These are phyloP conservation scores for Hippocampus mohnikei DNA, from an alignment of 2,113 vertebrate genomes.

Conservation along the genomic window DNA sequence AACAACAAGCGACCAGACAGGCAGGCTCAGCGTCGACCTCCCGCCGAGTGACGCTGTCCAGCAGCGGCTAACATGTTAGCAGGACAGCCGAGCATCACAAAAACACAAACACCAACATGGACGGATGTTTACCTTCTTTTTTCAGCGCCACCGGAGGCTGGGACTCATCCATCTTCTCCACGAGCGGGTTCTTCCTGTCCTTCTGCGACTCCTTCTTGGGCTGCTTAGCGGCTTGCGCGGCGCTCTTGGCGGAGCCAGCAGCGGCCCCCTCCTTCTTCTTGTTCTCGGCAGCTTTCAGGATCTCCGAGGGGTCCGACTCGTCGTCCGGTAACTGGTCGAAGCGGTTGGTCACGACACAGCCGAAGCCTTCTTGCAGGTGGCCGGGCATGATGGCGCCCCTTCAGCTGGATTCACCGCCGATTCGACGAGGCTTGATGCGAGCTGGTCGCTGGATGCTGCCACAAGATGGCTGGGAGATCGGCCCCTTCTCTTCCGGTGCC, in stretches of 20 bases:
- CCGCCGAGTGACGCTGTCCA: constrained; percentile 31
- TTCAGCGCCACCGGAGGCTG: constrained; percentile 78
- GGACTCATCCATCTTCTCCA: constrained; percentile 82
- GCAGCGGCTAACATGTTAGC: constrained; percentile 25
- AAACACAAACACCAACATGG: constrained; percentile 3
- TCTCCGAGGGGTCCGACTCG: constrained; percentile 93
- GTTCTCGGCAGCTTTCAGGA: constrained; percentile 88
- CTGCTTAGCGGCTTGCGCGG: constrained; percentile 85
- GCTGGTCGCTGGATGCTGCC: constrained; percentile 79
- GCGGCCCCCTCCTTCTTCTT: constrained; percentile 91
- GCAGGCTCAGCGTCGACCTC: constrained; percentile 61
- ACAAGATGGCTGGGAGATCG: constrained; percentile 96
- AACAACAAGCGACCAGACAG: constrained; percentile 30
- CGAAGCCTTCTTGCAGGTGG: constrained; percentile 96
- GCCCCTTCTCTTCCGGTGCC: constrained; percentile 95
- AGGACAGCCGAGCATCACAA: constrained; percentile 35
- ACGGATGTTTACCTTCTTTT: constrained; percentile 78
- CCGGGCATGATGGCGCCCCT: constrained; percentile 98
- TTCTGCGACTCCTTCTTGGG: constrained; percentile 93
- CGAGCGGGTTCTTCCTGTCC: constrained; percentile 84
- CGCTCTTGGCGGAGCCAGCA: constrained; percentile 78
- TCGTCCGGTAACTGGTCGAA: constrained; percentile 98
- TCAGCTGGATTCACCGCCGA: constrained; percentile 91
- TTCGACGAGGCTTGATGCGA: constrained; percentile 84
- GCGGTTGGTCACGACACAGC: constrained; percentile 96